Percentiles rank a stretch among this genome's conserved stretches.
Evolutionary conservation across 1,140 invertebrate genomes (phyloP).

Genomic region (Lucilia sericata): DNA sequence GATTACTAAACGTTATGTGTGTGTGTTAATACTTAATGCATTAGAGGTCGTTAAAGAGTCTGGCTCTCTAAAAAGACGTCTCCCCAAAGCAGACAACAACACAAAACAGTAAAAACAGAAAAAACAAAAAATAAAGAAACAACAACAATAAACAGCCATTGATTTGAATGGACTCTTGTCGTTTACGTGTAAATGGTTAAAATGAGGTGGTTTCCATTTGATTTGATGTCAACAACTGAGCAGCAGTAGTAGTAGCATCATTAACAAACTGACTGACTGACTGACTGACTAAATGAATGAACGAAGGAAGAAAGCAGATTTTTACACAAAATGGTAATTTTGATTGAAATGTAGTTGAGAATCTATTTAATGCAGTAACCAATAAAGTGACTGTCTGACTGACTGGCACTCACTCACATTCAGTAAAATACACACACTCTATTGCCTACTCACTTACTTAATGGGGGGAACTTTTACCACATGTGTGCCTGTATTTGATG

Average conservation of each 20-base stretch:
- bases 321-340: slow-evolving; percentile 3
- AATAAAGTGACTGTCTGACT: background rate
- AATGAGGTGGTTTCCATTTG: slow-evolving; percentile 17
- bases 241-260: background rate
- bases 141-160: too few species aligned
- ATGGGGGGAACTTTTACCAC: background rate
- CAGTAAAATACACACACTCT: background rate
- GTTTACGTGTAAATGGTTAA: background rate
- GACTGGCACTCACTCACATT: background rate
- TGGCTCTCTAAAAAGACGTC: background rate
- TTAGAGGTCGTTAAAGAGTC: background rate
- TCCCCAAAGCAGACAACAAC: too few species aligned
- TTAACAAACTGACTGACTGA: background rate
- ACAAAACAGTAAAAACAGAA: too few species aligned
- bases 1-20: background rate
- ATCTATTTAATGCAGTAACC: background rate
- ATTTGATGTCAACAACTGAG: slow-evolving; percentile 6
- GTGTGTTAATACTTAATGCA: background rate
- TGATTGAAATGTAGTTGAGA: background rate
- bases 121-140: too few species aligned
- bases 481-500: background rate
- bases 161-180: too few species aligned
- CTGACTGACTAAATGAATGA: too few species aligned
- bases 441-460: background rate
- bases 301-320: background rate